These are phyloP conservation scores for Desmophyllum pertusum DNA, from an alignment of 92 coral and sea anemone species.

Conservation along the genomic window DNA sequence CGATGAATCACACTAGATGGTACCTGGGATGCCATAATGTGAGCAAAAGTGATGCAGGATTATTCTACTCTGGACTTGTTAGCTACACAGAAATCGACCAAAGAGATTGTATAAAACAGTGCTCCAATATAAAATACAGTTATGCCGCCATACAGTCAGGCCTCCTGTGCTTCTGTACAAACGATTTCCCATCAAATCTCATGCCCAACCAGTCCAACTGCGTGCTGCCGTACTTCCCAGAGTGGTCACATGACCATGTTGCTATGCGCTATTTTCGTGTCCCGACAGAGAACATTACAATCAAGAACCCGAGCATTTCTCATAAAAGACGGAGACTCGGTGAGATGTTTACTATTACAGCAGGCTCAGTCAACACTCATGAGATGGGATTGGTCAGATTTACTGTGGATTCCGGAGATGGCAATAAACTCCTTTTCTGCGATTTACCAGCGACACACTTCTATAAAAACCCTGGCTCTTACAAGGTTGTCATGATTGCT, in stretches of 20 bases:
- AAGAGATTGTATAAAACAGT: conserved; percentile 20
- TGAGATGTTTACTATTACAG: background rate
- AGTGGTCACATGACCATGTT: background rate
- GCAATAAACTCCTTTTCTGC: conserved; percentile 24
- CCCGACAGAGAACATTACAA: background rate
- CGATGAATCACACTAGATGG: conserved; percentile 12
- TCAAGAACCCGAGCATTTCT: background rate
- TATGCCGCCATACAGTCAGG: conserved; percentile 32
- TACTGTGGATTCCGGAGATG: conserved; percentile 26
- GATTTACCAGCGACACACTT: conserved; percentile 1
- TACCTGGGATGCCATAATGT: conserved; percentile 18
- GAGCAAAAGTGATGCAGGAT: background rate
- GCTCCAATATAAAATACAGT: background rate
- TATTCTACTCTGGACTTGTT: conserved; percentile 33
- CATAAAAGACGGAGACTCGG: conserved; percentile 7
- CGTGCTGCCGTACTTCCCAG: conserved; percentile 13
- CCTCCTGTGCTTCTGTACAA: conserved; percentile 41
- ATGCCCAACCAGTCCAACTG: background rate
- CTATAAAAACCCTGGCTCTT: conserved; percentile 40
- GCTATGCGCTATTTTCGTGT: conserved; percentile 17
- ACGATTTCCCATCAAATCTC: background rate
- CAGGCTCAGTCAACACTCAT: conserved; percentile 5
- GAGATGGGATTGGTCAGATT: conserved; percentile 10
- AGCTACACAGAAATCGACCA: conserved; percentile 19
- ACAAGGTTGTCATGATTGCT: background rate